These are phyloP conservation scores for Poecilus cupreus DNA, from an alignment of 2,888 invertebrate species.

Conservation along the genomic window DNA sequence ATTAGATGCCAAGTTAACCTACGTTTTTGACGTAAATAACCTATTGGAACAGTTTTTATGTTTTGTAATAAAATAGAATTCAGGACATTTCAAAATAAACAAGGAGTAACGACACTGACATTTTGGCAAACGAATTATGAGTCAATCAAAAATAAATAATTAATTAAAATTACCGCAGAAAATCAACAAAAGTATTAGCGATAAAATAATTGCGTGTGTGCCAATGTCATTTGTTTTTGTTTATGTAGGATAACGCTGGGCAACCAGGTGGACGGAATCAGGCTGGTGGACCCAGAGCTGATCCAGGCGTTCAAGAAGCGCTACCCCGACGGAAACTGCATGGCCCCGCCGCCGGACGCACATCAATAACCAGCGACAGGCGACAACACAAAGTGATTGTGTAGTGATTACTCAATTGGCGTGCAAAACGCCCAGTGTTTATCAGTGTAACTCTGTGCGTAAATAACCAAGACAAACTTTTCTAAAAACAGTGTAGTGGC, in stretches of 20 bases:
- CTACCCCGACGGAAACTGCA: constrained; percentile 92
- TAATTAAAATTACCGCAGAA: too few relatives aligned
- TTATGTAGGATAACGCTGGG: constrained; percentile 88
- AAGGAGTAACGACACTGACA: neutral
- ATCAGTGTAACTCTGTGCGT: constrained; percentile 42
- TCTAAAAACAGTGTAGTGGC: constrained; percentile 55
- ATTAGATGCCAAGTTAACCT: constrained; percentile 26
- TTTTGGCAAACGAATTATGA: too few relatives aligned
- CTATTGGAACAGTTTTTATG: constrained; percentile 25
- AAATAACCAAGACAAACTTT: constrained; percentile 45
- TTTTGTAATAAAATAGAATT: constrained; percentile 29
- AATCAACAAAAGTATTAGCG: neutral
- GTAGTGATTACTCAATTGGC: constrained; percentile 33
- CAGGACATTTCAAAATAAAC: constrained; percentile 22
- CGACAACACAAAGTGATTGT: constrained; percentile 51
- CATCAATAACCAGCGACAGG: constrained; percentile 60
- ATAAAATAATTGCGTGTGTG: neutral
- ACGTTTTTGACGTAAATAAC: constrained; percentile 27
- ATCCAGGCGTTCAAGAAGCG: constrained; percentile 92
- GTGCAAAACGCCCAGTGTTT: constrained; percentile 44
- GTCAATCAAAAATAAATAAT: too few relatives aligned
- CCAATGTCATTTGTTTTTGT: constrained; percentile 40
- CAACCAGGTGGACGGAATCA: constrained; percentile 96
- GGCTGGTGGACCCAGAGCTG: constrained; percentile 92
- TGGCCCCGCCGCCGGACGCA: constrained; percentile 72